Conservation (phyloP, 2,113 vertebrate species). For the Peromyscus leucopus region DNA sequence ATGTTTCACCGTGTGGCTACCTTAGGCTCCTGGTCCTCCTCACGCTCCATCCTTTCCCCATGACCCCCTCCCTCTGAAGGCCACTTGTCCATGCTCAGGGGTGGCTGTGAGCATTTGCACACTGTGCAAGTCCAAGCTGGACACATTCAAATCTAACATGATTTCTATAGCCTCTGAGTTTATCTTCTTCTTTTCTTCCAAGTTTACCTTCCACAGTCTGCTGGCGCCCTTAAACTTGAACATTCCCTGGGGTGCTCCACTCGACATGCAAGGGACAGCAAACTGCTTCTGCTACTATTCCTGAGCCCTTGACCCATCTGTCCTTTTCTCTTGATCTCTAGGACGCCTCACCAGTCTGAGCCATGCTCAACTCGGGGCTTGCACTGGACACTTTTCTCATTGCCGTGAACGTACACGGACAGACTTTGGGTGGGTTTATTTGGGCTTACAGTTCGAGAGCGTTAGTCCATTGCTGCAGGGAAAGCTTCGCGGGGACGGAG, state of each 20-base stretch:
- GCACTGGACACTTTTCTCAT: neutral
- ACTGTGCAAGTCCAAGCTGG: neutral
- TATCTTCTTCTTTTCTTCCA: no score
- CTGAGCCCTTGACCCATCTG: neutral
- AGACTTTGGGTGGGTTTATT: neutral
- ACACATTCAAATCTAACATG: neutral
- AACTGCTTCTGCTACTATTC: neutral
- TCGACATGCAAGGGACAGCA: neutral
- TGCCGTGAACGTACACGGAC: neutral
- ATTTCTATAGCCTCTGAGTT: fast-evolving
- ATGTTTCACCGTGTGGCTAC: neutral
- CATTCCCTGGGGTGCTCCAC: neutral
- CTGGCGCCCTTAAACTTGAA: neutral
- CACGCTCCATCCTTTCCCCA: no score
- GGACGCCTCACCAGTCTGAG: neutral
- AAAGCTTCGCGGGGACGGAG: neutral
- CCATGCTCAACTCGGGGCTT: neutral
- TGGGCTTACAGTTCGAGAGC: neutral
- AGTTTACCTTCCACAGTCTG: neutral
- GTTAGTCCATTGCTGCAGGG: neutral
- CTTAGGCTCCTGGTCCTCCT: neutral
- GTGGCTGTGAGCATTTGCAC: no score
- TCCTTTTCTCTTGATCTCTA: neutral
- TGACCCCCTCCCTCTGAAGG: no score
- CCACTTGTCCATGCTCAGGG: fast-evolving